Conservation (phyloP, 1,140 invertebrate genomes). For the Drosophila tani region DNA sequence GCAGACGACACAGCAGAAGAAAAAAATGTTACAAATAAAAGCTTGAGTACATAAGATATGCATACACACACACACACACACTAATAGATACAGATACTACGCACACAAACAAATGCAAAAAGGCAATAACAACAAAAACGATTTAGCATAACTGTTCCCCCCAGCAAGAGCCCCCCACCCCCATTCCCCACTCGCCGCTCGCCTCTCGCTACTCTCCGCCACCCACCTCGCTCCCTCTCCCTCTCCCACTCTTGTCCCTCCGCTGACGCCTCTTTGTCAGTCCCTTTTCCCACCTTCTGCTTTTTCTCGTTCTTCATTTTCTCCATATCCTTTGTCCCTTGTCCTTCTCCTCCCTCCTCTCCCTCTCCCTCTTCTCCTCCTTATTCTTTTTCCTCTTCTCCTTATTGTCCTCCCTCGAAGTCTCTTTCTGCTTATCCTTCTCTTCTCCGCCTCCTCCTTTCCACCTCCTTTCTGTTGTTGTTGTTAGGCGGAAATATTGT, state of each 20-base stretch:
- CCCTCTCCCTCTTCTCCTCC: not conserved
- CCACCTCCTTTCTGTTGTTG: constrained; percentile 7
- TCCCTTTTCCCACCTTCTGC: not conserved
- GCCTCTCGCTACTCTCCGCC: not conserved
- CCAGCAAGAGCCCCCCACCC: not conserved
- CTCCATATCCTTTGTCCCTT: not conserved
- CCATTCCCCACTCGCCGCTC: not conserved
- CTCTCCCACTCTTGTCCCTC: not conserved
- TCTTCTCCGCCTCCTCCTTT: not conserved
- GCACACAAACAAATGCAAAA: constrained; percentile 29
- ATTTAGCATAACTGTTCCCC: constrained; percentile 31
- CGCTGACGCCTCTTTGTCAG: not conserved
- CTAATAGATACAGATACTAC: not conserved
- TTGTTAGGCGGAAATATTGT: constrained; percentile 46
- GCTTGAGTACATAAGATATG: constrained; percentile 10
- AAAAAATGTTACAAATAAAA: constrained; percentile 1
- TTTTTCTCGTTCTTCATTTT: not conserved
- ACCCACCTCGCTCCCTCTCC: not conserved
- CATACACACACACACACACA: not conserved
- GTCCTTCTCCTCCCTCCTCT: not conserved
- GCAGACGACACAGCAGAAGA: not conserved
- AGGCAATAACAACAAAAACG: constrained; percentile 29
- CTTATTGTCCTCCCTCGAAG: not conserved
- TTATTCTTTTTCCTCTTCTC: not conserved
- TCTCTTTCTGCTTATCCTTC: not conserved